A percentile compares a stretch with the other conserved stretches of the same genome.
Conservation (phyloP, 2,888 invertebrate species). For the Eilema griseolum region DNA sequence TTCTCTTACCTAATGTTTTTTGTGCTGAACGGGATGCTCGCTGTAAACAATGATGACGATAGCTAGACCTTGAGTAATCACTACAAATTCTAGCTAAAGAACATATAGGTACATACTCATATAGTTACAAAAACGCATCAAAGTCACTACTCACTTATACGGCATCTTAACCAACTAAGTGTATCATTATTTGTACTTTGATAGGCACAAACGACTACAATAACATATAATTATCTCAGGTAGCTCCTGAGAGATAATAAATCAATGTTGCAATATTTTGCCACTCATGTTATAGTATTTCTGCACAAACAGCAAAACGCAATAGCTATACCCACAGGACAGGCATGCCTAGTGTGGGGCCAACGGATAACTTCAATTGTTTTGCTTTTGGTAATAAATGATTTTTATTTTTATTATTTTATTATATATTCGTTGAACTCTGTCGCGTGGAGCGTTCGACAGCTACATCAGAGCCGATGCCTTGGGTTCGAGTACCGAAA, state of each 20-base stretch:
- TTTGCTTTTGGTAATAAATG: no score
- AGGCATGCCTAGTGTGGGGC: no score
- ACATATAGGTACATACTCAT: no score
- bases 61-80: not conserved
- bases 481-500: no score
- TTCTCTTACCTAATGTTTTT: not conserved
- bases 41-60: not conserved
- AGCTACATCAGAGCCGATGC: no score
- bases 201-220: not conserved
- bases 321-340: not conserved
- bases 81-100: not conserved
- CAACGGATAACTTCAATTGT: no score
- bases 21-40: not conserved
- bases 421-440: no score
- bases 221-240: not conserved
- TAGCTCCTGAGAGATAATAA: not conserved
- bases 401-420: no score
- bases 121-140: not conserved
- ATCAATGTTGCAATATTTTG: not conserved
- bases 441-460: no score
- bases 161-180: not conserved
- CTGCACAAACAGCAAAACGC: not conserved
- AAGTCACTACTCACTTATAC: not conserved
- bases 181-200: slow-evolving; percentile 4
- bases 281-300: not conserved